A percentile compares a stretch with the other conserved stretches of the same genome.
These are phyloP conservation scores for Myripristis murdjan DNA, from an alignment of 2,797 vertebrate species.

Conservation along the genomic window DNA sequence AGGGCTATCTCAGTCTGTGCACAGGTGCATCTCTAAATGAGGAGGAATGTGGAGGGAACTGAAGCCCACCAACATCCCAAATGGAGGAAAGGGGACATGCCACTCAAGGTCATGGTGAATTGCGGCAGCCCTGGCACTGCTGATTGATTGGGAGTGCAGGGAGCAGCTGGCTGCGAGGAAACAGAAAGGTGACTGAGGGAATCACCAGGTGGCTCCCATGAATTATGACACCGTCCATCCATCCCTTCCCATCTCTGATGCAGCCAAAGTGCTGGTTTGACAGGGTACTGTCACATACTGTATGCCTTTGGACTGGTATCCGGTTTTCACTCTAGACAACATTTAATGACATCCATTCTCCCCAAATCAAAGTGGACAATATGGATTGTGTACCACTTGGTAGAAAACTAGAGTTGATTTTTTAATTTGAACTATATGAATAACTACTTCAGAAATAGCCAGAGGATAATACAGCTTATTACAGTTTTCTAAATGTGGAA, in stretches of 20 bases:
- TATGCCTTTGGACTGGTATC: conserved; percentile 51
- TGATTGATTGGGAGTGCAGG: conserved; percentile 84
- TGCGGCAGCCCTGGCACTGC: conserved; percentile 61
- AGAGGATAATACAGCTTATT: conserved; percentile 82
- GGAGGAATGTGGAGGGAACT: conserved; percentile 67
- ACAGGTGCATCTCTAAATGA: conserved; percentile 85
- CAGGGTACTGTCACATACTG: conserved; percentile 49
- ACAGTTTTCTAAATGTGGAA: conserved; percentile 82
- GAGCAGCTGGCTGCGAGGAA: conserved; percentile 87
- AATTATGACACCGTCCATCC: conserved; percentile 77
- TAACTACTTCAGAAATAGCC: conserved; percentile 77
- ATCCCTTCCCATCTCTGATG: conserved; percentile 46
- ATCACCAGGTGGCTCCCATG: conserved; percentile 85
- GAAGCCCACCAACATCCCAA: conserved; percentile 58
- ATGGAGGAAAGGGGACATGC: conserved; percentile 66
- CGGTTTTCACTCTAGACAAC: conserved; percentile 36
- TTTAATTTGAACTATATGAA: conserved; percentile 65
- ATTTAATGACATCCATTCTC: neutral
- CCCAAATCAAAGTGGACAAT: neutral
- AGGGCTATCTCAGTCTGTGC: conserved; percentile 72
- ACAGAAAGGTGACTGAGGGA: conserved; percentile 84
- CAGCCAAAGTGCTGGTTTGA: conserved; percentile 50
- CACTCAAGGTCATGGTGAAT: conserved; percentile 84
- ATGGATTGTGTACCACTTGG: conserved; percentile 28
- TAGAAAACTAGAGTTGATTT: conserved; percentile 60